Base-by-base conservation (phyloP, 2,113 vertebrate species). In the Planiliza haematocheilus region DNA sequence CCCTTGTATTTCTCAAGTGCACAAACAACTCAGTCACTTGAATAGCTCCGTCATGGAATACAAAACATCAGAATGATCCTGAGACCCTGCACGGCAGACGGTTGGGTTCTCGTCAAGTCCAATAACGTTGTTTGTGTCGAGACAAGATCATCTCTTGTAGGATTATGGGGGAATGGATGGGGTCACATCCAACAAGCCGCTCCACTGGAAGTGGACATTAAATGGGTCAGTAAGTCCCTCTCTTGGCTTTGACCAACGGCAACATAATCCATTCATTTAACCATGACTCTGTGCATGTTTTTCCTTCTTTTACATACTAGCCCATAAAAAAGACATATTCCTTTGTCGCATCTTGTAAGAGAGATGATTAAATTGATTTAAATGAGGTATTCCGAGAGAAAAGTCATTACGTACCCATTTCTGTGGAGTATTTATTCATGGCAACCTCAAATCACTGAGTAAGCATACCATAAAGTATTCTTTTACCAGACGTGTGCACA, bases 141-240 rank as follows among this genome's bases (percentile, higher is more conserved):
- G 82, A 67, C 78, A 56, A 86, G 86, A 84, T 89, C 85, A 89
- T 87, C 90, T 88, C 85, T 85, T 90, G 87, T 88, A 87, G 87
- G 90, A 91, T 91, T 90, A 92, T 59, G 57, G 63, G 81, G 71
- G 69, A 80, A 70, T 74, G 65, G 71, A 85, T 79, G 70, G 85
- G 87, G 86, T 90, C 83, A 66, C 72, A 45, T 80, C 81, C 85
- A 88, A 83, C 79, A 83, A 55, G 77, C 81, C 7, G 85, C 74
- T 88, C 60, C 76, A 61, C 78, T 89, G 76, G 49, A 91, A 86
- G 84, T 79, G 76, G 80, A 87, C 82, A 87, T 85, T 84, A 91
- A 89, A 89, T 91, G 87, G 88, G 89, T 90, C 89, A 91, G 75
- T 87, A 83, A 88, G 84, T 86, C 88, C 56, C 38, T 62, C 41